Evolutionary conservation across 2,888 invertebrate genomes (phyloP).

Genomic region (Synergus japonicus): DNA sequence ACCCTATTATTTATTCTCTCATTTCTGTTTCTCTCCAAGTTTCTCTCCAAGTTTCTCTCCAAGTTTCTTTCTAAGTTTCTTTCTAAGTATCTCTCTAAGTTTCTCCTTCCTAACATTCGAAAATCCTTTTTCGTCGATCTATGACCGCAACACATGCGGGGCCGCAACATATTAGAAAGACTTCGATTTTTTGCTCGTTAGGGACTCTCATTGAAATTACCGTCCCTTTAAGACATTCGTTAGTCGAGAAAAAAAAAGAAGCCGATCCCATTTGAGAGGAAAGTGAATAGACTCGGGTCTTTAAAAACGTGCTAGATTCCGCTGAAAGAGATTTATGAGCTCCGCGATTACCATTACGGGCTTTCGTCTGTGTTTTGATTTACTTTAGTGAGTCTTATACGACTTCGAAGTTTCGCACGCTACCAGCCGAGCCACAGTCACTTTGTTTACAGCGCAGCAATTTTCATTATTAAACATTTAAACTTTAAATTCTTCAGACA

Average conservation of each 20-base stretch:
- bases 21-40: conserved; percentile 41
- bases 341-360: conserved; percentile 1
- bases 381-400: background rate
- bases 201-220: conserved; percentile 31
- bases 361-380: background rate
- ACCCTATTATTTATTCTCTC: conserved; percentile 38
- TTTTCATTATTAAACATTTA: too few species aligned
- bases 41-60: conserved; percentile 36
- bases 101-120: conserved; percentile 26
- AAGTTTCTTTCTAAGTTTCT: conserved; percentile 39
- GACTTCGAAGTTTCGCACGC: background rate
- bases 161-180: conserved; percentile 27
- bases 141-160: conserved; percentile 35
- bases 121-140: conserved; percentile 39
- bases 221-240: conserved; percentile 32
- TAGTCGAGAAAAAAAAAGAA: conserved; percentile 13
- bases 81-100: conserved; percentile 40
- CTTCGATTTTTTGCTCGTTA: conserved; percentile 27
- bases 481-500: too few species aligned
- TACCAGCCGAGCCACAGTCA: too few species aligned
- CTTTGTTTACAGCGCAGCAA: too few species aligned
- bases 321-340: background rate
- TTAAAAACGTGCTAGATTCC: background rate
- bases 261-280: background rate
- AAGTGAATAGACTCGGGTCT: background rate